These are phyloP conservation scores for Paradisaea rubra DNA, from an alignment of 2,113 vertebrate species.

Conservation along the genomic window DNA sequence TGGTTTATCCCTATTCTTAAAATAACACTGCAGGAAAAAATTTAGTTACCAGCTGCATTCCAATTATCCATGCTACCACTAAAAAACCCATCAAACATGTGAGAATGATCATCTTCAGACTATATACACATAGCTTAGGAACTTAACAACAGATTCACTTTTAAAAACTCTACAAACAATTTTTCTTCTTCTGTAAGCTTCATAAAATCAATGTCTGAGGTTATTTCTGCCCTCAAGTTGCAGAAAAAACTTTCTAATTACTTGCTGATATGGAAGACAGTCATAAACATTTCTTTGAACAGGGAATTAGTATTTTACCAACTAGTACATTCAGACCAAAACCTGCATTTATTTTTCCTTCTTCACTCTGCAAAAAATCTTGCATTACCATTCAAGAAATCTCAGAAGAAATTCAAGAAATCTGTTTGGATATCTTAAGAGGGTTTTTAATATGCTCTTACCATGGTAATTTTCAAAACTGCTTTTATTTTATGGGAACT, in stretches of 20 bases:
- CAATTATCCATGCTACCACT: not conserved
- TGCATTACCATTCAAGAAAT: not conserved
- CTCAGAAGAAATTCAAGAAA: not conserved
- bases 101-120: not conserved
- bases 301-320: not conserved
- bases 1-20: not conserved
- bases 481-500: not conserved
- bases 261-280: not conserved
- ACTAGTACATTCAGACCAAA: not conserved
- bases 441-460: not conserved
- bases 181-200: not conserved
- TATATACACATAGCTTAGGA: accelerated
- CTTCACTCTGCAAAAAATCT: not conserved
- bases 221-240: not conserved
- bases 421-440: not conserved
- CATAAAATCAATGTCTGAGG: not conserved
- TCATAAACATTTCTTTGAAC: not conserved
- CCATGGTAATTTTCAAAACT: not conserved
- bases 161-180: not conserved
- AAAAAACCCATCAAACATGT: not conserved
- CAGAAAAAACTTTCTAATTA: not conserved
- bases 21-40: not conserved
- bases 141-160: not conserved
- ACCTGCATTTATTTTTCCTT: not conserved
- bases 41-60: not conserved